Evolutionary conservation across 1,140 invertebrate species (phyloP).

Genomic region (Potamilus streckersoni): DNA sequence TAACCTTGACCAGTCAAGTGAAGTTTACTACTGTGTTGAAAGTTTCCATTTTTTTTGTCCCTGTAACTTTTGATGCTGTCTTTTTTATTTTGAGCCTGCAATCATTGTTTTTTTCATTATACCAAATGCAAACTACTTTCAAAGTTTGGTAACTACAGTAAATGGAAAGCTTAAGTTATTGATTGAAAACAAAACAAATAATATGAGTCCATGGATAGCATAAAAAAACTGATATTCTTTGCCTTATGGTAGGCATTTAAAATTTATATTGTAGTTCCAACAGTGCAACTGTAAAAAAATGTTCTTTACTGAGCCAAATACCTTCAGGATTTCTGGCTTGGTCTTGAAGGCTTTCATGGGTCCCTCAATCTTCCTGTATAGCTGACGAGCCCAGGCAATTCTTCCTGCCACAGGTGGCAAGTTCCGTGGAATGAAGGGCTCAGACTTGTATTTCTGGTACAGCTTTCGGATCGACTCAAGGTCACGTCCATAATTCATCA

Average conservation of each 20-base stretch:
- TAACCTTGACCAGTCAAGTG: too few relatives aligned
- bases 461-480: slow-evolving; percentile 83
- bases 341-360: slow-evolving; percentile 72
- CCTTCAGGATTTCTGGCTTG: slow-evolving; percentile 66
- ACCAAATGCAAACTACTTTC: too few relatives aligned
- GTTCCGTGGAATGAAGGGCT: slow-evolving; percentile 67
- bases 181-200: neutral
- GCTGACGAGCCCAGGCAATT: slow-evolving; percentile 70
- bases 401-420: slow-evolving; percentile 68
- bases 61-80: too few relatives aligned
- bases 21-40: too few relatives aligned
- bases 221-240: neutral
- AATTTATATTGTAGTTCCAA: neutral
- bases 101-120: too few relatives aligned
- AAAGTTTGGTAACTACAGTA: too few relatives aligned
- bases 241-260: neutral
- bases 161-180: too few relatives aligned
- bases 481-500: slow-evolving; percentile 86
- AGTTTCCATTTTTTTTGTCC: too few relatives aligned
- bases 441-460: slow-evolving; percentile 68
- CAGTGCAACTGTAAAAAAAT: neutral
- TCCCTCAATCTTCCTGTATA: slow-evolving; percentile 69
- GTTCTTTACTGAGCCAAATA: slow-evolving; percentile 9
- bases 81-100: neutral
- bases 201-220: neutral